Percentiles rank a stretch among this genome's conserved stretches.
Conservation (phyloP, 2,113 vertebrate species). For the Cebus imitator region DNA sequence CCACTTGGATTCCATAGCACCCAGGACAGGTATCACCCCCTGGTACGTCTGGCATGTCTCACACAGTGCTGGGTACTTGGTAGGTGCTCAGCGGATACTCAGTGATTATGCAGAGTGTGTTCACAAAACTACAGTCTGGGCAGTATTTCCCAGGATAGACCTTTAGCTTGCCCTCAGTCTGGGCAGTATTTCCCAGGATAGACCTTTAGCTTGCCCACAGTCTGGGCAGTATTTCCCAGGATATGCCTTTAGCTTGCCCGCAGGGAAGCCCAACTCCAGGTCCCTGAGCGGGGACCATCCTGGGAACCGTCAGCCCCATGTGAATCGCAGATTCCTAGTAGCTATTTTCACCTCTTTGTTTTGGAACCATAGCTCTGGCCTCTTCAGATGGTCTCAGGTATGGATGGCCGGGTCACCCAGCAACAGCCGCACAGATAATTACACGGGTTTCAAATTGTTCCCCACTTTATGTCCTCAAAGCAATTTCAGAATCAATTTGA, state of each 20-base stretch:
- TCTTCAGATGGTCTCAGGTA: constrained; percentile 60
- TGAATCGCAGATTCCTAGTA: not conserved
- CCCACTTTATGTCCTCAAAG: constrained; percentile 83
- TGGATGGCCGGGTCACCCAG: constrained; percentile 59
- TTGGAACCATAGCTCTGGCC: constrained; percentile 15
- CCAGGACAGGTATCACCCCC: not conserved
- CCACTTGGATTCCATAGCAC: not conserved
- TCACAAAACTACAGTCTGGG: not conserved
- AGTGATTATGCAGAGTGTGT: not conserved
- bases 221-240: not conserved
- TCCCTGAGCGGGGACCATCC: not conserved
- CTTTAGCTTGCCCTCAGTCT: no score
- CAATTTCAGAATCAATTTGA: constrained; percentile 87
- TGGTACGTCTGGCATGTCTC: rapidly evolving
- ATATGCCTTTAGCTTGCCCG: not conserved
- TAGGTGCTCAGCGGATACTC: not conserved
- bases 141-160: not conserved
- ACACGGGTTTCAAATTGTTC: constrained; percentile 78
- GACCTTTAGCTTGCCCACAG: not conserved
- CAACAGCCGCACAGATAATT: constrained; percentile 80
- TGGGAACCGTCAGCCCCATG: rapidly evolving
- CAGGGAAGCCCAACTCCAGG: not conserved
- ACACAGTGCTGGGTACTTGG: not conserved
- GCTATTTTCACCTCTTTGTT: not conserved
- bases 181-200: not conserved